Base-by-base conservation (phyloP, 1,140 invertebrate genomes). In the Drosophila simulans region DNA sequence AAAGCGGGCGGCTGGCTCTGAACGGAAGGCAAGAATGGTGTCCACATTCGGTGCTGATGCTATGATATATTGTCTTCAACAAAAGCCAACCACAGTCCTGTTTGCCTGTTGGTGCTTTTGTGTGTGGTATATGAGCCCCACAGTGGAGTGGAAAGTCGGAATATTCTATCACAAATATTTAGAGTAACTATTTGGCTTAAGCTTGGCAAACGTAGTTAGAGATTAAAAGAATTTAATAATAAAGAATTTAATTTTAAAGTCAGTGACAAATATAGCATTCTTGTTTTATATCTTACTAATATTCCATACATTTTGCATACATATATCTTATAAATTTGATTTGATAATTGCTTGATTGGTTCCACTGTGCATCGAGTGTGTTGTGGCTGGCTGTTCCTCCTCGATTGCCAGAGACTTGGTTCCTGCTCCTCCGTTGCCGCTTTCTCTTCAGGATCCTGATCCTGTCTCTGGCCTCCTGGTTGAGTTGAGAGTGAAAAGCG, bases 31-130 rank as follows among this genome's bases (percentile, higher is more conserved):
- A 31, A 43, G 62, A 68, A 68, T 69, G 75, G 65, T 66, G 59
- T 64, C 57, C 58, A 77, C 68, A 48, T 65, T 81, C 60, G 51
- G 51, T 82, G 57, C 74, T 89, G 83, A 88, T 88, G 84, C 84
- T 83, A 88, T 88, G 83, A 88, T 88, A 88, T 88, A 88, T 88
- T 88, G 83, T 88, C 84, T 88, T 83, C 80, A 79, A 88, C 83
- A 88, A 88, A 88, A 88, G 84, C 83, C 83, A 88, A 89, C 79
- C 83, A 83, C 79, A 83, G 75, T 72, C 58, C 75, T 76, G 53
- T 42, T 54, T 52, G 46, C 53, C 46, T 63, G 58, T 68, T 22
- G 27, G 37, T 55, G 37, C 42, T 55, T 37, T 31, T 40, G 48
- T 57, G 69, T 43, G 46, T 34, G 15, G 56, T 13, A 37, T 53